Conservation (phyloP, 35 echinoderm and acorn worm species). For the Anneissia japonica region DNA sequence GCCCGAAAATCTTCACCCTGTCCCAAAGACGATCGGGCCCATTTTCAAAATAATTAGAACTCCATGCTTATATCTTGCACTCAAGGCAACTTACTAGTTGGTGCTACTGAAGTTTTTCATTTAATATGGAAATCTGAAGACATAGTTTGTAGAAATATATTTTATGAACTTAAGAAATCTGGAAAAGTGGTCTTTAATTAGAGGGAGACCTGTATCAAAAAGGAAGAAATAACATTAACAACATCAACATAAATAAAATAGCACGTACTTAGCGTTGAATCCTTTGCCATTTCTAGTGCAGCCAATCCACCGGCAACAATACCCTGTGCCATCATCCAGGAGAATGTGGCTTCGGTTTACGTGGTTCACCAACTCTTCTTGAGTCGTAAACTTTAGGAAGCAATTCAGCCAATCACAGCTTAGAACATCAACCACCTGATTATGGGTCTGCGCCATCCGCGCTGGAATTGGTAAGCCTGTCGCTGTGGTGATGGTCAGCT, state of each 20-base stretch:
- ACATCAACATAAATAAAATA: background rate
- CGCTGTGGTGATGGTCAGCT: background rate
- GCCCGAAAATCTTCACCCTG: too few relatives aligned
- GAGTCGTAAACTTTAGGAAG: slow-evolving; percentile 55
- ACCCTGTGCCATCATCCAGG: slow-evolving; percentile 73
- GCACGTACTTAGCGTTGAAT: slow-evolving; percentile 86
- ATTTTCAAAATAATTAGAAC: too few relatives aligned
- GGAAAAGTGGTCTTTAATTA: too few relatives aligned
- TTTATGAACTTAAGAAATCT: too few relatives aligned
- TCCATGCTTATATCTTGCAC: too few relatives aligned
- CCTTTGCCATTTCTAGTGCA: slow-evolving; percentile 84
- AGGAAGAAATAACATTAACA: too few relatives aligned
- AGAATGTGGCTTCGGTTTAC: slow-evolving; percentile 89
- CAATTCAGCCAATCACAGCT: slow-evolving; percentile 83
- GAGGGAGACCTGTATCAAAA: too few relatives aligned
- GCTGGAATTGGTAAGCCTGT: background rate
- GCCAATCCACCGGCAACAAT: slow-evolving; percentile 86
- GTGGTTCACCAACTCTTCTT: slow-evolving; percentile 83
- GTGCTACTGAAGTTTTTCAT: too few relatives aligned
- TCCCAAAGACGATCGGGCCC: too few relatives aligned
- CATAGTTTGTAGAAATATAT: too few relatives aligned
- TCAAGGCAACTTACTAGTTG: too few relatives aligned
- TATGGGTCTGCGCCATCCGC: background rate
- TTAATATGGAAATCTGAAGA: too few relatives aligned
- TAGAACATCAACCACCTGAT: slow-evolving; percentile 7